Base-by-base conservation (phyloP, 2,113 vertebrate genomes). In the Anhinga rufa region DNA sequence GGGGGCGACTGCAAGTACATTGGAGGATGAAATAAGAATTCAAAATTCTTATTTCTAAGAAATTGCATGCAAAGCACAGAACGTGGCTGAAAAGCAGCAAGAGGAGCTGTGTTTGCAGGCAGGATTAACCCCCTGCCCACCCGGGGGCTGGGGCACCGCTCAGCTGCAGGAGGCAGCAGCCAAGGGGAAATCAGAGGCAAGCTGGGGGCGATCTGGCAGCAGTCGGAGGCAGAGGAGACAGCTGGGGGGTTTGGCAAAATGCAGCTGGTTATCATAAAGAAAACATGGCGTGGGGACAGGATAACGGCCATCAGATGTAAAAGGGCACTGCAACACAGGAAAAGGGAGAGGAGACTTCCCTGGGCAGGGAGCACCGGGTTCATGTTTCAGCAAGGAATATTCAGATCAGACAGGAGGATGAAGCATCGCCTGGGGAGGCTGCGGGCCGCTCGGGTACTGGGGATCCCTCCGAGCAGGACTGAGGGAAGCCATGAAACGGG, bases 201-300 rank as follows among this genome's bases (percentile, higher is more conserved):
- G 17, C 25, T 40, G 66, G 21, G 42, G n/a, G 26, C 69, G 61
- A 17, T 1, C 1, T 40, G 66, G 21, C 31, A 32, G 26, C 69
- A 62, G 14, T 1, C 1, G 4, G 46, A 25, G 62, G 42, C 48
- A 9, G 6, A 44, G 61, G 48, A 25, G 26, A 17, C 55, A 52
- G 40, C 40, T 29, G 68, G 38, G 36, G n/a, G 34, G 19, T 32
- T 0, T 2, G 48, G 38, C 12, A 81, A 64, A 44, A 26, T 26
- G 36, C 69, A 52, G 62, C 61, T 34, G 42, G 34, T 51, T 22
- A 24, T 52, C 16, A 3, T 49, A 25, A 82, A 49, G 48, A 40
- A 90, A 82, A 36, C 34, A 15, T 12, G 22, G 55, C 5, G 3
- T 4, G 9, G 17, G n/a, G 58, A 42, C 0, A 0, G 4, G 28